These are phyloP conservation scores for Pseudotriccus pelzelni DNA, from an alignment of 2,797 vertebrate genomes.

Conservation along the genomic window DNA sequence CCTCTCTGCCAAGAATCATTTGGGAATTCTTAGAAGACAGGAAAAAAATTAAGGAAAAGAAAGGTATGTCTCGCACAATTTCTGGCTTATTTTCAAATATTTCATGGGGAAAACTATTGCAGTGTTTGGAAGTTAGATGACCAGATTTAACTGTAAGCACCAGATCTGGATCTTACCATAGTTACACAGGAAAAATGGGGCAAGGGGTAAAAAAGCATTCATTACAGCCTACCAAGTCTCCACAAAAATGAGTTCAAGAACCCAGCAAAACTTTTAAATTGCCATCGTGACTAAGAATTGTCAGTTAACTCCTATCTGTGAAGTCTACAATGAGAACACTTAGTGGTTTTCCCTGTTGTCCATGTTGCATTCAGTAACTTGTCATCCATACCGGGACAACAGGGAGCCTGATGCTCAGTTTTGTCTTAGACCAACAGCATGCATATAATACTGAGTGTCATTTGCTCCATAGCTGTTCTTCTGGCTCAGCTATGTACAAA, in stretches of 20 bases:
- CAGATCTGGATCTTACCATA: not conserved
- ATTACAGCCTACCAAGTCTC: not conserved
- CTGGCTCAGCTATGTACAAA: not conserved
- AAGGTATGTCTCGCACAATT: not conserved
- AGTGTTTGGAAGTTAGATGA: not conserved
- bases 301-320: not conserved
- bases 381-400: not conserved
- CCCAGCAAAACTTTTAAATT: not conserved
- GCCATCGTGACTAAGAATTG: not conserved
- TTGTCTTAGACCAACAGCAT: not conserved
- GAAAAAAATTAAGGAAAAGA: not conserved
- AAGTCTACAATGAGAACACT: not conserved
- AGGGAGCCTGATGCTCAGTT: not conserved
- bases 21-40: not conserved
- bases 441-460: fast-evolving
- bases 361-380: not conserved
- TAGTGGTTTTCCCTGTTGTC: not conserved
- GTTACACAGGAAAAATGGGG: not conserved
- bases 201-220: fast-evolving
- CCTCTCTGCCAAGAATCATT: not conserved
- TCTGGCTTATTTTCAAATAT: not conserved
- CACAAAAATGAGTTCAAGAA: not conserved
- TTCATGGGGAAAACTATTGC: not conserved
- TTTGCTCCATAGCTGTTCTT: not conserved
- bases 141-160: not conserved